Conservation (phyloP, 2,113 vertebrate genomes). For the Labeo catla region DNA sequence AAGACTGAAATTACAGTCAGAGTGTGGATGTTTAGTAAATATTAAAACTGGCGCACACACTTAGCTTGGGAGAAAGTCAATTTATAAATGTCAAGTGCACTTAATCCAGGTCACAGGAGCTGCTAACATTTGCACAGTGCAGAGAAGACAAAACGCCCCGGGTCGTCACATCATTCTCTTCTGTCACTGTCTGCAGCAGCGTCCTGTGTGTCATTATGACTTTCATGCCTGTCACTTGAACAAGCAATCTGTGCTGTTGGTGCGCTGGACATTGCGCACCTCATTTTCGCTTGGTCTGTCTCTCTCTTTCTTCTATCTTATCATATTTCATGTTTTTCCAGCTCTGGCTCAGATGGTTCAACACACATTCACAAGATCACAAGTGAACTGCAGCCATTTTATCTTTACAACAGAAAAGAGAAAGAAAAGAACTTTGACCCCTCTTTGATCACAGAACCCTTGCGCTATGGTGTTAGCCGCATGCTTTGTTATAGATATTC, state of each 20-base stretch:
- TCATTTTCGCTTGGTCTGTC: constrained; percentile 21
- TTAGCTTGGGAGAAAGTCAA: constrained; percentile 13
- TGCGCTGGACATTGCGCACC: constrained; percentile 18
- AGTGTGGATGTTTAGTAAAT: constrained; percentile 6
- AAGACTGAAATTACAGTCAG: neutral
- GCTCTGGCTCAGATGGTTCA: constrained; percentile 17
- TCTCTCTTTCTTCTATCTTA: constrained; percentile 31
- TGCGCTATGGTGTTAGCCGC: constrained; percentile 2
- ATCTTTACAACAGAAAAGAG: neutral
- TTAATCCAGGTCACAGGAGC: constrained; percentile 37
- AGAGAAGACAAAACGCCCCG: constrained; percentile 1
- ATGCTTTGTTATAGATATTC: constrained; percentile 25
- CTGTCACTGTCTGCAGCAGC: constrained; percentile 13
- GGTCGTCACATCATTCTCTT: constrained; percentile 15
- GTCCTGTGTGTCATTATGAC: constrained; percentile 21
- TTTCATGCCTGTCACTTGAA: constrained; percentile 42
- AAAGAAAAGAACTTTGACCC: neutral
- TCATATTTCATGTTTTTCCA: constrained; percentile 22
- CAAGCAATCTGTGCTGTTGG: constrained; percentile 34
- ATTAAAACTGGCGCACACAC: neutral
- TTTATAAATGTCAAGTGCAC: constrained; percentile 34
- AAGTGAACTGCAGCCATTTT: constrained; percentile 10
- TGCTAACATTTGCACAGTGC: constrained; percentile 34
- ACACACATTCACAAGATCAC: constrained; percentile 3
- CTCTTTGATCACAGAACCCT: constrained; percentile 10